A percentile compares a stretch with the other conserved stretches of the same genome.
These are phyloP conservation scores for Carapus acus DNA, from an alignment of 2,797 vertebrate genomes.

Conservation along the genomic window DNA sequence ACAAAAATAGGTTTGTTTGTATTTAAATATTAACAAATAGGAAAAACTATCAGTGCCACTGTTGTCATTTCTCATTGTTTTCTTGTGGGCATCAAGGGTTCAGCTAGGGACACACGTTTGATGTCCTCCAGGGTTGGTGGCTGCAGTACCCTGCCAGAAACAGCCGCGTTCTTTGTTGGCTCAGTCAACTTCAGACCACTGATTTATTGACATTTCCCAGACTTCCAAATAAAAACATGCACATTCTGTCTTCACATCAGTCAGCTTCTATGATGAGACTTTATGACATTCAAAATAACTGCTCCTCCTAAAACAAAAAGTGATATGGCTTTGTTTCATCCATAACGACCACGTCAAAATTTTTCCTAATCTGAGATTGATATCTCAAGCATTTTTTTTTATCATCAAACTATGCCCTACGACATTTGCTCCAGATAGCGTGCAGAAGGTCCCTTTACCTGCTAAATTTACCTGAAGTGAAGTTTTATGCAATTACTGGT, in stretches of 20 bases:
- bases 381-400: no score
- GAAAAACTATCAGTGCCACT: neutral
- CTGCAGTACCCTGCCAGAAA: neutral
- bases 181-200: neutral
- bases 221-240: neutral
- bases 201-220: neutral
- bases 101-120: neutral
- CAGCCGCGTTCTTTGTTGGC: neutral
- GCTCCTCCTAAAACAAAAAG: neutral
- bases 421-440: no score
- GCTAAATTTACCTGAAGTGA: no score
- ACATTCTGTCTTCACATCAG: neutral
- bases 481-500: no score
- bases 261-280: neutral
- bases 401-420: no score
- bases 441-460: no score
- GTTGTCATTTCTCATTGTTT: constrained; percentile 3
- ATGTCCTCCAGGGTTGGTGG: neutral
- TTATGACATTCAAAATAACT: neutral
- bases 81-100: neutral
- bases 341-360: neutral
- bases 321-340: neutral
- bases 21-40: no score
- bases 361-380: neutral
- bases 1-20: no score